Base-by-base conservation (phyloP, 2,797 vertebrate genomes). In the Sebastes hubbsi region DNA sequence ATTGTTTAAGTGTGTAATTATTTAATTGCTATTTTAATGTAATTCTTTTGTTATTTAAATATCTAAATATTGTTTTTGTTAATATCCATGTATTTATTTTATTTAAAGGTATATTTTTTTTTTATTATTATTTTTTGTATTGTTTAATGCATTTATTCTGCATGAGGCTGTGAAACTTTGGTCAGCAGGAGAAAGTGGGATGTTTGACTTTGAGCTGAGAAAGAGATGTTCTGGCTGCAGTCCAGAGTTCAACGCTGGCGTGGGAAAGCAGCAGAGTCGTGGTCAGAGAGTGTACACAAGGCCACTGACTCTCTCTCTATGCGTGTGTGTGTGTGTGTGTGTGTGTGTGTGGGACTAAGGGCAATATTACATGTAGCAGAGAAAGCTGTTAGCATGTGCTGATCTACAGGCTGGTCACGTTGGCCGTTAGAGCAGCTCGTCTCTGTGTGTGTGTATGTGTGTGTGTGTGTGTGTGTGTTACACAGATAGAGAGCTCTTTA, bases 211-310 rank as follows among this genome's bases (percentile, higher is more conserved):
- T 22, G 36, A 82, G 83, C 73, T 22, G 83, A 88, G 87, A 49
- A 63, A 63, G 64, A 83, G 78, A 91, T 76, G 88, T 83, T 62
- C 88, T 93, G 90, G 93, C 85, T 4, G 0, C 14, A 2, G 34
- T 77, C 88, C 91, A 90, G 18, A 83, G 88, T 83, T 91, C 93
- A 95, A 81, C 67, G 16, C 87, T 90, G 91, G 80, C 90, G 92
- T 96, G 95, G 94, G 94, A 96, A 95, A 85, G 81, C 36, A 85
- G 70, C 81, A 71, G 83, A 77, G 63, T 71, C 75, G 71, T 29
- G 92, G 89, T 92, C 91, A 88, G 54, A 61, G 55, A 77, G 86
- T 79, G 75, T 74, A 91, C 88, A 91, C 72, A 87, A 86, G 87
- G 86, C 78, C 85, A 84, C 54, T 78, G 83, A 77, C 80, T 80